Evolutionary conservation across 2,888 invertebrate genomes (phyloP).

Genomic region (Helleia helle): DNA sequence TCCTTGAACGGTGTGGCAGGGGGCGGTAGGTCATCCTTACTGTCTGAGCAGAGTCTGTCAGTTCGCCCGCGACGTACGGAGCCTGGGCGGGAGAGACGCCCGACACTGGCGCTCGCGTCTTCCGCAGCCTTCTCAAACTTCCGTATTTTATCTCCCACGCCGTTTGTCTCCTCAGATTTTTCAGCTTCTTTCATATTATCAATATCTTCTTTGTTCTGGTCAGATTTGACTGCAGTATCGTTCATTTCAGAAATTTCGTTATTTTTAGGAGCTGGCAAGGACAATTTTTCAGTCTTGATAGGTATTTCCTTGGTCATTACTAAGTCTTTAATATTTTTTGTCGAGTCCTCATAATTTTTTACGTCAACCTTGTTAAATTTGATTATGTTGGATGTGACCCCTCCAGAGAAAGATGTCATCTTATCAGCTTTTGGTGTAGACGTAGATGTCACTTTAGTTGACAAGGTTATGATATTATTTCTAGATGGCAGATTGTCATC

Average conservation of each 20-base stretch:
- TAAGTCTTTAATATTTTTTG: constrained; percentile 29
- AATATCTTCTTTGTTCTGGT: constrained; percentile 14
- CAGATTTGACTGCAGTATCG: constrained; percentile 13
- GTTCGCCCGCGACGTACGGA: constrained; percentile 42
- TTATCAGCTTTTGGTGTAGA: constrained; percentile 15
- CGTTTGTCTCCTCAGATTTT: constrained; percentile 45
- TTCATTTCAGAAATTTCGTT: constrained; percentile 17
- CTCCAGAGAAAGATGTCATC: constrained; percentile 9
- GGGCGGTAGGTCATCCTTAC: constrained; percentile 40
- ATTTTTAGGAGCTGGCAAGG: constrained; percentile 22
- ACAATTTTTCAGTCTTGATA: constrained; percentile 30
- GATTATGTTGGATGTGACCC: constrained; percentile 15
- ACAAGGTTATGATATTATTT: constrained; percentile 11
- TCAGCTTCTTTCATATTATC: constrained; percentile 16
- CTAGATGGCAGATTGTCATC: constrained; percentile 17
- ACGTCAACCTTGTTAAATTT: constrained; percentile 24
- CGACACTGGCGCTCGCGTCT: constrained; percentile 39
- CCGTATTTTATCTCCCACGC: constrained; percentile 66
- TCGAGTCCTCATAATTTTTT: constrained; percentile 22
- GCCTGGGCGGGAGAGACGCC: constrained; percentile 46
- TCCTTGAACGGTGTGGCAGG: constrained; percentile 53
- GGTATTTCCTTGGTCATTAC: constrained; percentile 30
- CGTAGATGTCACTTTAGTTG: constrained; percentile 11
- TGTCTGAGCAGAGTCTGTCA: constrained; percentile 38
- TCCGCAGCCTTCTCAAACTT: constrained; percentile 64